A percentile compares a stretch with the other conserved stretches of the same genome.
Evolutionary conservation across 2,888 invertebrate genomes (phyloP).

Genomic region (Plagodis dolabraria): DNA sequence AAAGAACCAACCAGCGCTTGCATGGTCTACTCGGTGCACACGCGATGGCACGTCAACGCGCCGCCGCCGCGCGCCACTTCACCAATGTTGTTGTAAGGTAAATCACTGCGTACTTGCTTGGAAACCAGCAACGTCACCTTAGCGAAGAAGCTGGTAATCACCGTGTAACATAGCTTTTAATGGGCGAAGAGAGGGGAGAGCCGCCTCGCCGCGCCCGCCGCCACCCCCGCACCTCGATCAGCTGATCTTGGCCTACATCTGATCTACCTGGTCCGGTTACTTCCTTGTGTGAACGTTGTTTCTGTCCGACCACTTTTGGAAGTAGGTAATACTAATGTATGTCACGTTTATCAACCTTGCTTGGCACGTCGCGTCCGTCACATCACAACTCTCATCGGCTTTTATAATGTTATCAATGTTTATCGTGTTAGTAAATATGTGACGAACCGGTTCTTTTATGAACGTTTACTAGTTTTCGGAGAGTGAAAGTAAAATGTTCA

Average conservation of each 20-base stretch:
- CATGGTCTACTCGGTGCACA: too few species aligned
- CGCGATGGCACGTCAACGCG: too few species aligned
- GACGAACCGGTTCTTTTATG: constrained; percentile 7
- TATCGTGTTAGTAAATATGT: not conserved
- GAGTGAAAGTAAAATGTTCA: constrained; percentile 3
- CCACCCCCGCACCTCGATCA: constrained; percentile 25
- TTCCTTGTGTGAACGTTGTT: constrained; percentile 14
- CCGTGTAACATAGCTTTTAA: too few species aligned
- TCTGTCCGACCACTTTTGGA: constrained; percentile 9
- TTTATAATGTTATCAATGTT: constrained; percentile 1
- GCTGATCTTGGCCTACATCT: constrained; percentile 45
- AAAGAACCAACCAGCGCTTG: too few species aligned
- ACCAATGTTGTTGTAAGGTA: too few species aligned
- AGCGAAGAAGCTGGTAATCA: too few species aligned
- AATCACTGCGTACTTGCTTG: too few species aligned
- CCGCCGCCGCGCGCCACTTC: too few species aligned
- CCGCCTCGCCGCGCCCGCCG: constrained; percentile 7
- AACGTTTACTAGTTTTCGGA: constrained; percentile 4
- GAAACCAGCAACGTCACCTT: too few species aligned
- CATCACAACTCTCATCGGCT: constrained; percentile 4
- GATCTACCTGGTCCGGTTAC: constrained; percentile 3
- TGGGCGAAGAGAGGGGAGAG: too few species aligned
- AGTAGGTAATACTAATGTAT: constrained; percentile 2
- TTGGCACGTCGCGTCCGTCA: constrained; percentile 6
- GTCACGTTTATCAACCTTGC: constrained; percentile 19